These are phyloP conservation scores for Astropecten irregularis DNA, from an alignment of 53 echinoderm and acorn worm species.

Conservation along the genomic window DNA sequence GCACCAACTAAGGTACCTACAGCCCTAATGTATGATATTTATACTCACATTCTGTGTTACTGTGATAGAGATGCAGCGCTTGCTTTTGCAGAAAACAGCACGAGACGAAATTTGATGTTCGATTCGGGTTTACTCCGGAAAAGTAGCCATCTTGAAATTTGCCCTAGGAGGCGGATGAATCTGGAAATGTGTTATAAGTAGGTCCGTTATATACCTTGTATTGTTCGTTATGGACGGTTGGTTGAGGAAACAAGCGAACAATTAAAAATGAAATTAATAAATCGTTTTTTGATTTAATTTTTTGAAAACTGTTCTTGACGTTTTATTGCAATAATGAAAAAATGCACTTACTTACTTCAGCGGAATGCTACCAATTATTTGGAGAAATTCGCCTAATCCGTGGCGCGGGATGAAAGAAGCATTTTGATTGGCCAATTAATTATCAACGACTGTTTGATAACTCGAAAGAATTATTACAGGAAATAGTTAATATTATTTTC, in stretches of 20 bases:
- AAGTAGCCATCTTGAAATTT: slow-evolving; percentile 59
- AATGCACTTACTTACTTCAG: slow-evolving; percentile 13
- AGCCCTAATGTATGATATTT: not conserved
- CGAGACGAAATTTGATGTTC: not conserved
- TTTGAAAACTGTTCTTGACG: not conserved
- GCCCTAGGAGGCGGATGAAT: slow-evolving; percentile 11
- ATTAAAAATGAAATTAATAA: no score
- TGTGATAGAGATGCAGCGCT: not conserved
- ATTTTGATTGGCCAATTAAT: slow-evolving; percentile 41
- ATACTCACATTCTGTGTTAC: slow-evolving; percentile 8
- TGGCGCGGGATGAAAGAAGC: slow-evolving; percentile 41
- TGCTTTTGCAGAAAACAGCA: slow-evolving; percentile 27
- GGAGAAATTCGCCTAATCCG: slow-evolving; percentile 25
- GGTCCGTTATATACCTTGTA: no score
- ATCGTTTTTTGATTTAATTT: not conserved
- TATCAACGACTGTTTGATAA: slow-evolving; percentile 27
- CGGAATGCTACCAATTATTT: not conserved
- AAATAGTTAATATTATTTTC: slow-evolving; percentile 15
- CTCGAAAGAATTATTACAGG: not conserved
- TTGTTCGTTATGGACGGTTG: no score
- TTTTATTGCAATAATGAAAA: not conserved
- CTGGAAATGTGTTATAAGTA: not conserved
- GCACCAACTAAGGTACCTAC: not conserved
- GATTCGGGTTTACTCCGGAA: not conserved
- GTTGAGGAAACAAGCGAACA: no score